A percentile compares a stretch with the other conserved stretches of the same genome.
These are phyloP conservation scores for Diarsia brunnea DNA, from an alignment of 2,888 invertebrate genomes.

Conservation along the genomic window DNA sequence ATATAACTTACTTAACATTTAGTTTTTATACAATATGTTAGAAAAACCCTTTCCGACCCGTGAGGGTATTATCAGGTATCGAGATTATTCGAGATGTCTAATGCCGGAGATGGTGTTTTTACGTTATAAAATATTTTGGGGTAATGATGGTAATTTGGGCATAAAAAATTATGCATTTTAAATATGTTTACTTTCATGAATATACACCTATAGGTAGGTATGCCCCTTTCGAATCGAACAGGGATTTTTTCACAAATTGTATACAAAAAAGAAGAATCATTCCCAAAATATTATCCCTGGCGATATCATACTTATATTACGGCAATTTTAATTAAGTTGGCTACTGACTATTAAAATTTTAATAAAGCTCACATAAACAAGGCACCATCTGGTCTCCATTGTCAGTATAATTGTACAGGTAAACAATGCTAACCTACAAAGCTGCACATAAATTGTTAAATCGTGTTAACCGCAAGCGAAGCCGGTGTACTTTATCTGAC, in stretches of 20 bases:
- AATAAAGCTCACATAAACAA: not conserved
- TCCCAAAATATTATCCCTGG: not conserved
- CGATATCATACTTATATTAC: not conserved
- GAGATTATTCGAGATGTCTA: too few species aligned
- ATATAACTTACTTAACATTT: not conserved
- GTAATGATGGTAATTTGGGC: too few species aligned
- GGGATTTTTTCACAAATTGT: too few species aligned
- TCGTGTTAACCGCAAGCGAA: conserved; percentile 62
- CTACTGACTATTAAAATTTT: not conserved
- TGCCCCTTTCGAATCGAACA: too few species aligned
- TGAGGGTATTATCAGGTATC: too few species aligned
- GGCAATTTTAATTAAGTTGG: not conserved
- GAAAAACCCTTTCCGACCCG: too few species aligned
- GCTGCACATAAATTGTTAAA: conserved; percentile 56
- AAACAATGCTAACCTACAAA: conserved; percentile 62
- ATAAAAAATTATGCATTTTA: too few species aligned
- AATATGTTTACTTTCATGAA: too few species aligned
- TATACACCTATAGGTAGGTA: too few species aligned
- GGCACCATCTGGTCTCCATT: conserved; percentile 29
- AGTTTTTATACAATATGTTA: too few species aligned
- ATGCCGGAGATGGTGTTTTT: too few species aligned
- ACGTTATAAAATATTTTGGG: too few species aligned
- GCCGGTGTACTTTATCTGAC: conserved; percentile 61
- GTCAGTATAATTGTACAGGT: conserved; percentile 44
- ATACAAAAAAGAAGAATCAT: not conserved